These are phyloP conservation scores for Solenodon paradoxus DNA, from an alignment of 2,113 vertebrate genomes.

Conservation along the genomic window DNA sequence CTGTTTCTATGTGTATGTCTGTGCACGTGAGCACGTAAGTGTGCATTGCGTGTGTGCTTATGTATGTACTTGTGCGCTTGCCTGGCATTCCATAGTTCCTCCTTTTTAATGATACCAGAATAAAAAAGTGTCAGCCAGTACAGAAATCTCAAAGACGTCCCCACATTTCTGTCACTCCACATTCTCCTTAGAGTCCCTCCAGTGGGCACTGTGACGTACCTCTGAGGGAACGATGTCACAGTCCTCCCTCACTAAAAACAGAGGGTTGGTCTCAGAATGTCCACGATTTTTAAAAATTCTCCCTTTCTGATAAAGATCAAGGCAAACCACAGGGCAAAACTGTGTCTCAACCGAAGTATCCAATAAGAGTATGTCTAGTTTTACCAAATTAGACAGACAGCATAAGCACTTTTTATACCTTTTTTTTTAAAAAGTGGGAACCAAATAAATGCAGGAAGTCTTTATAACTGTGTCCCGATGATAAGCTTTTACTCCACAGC, in stretches of 20 bases:
- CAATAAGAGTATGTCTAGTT: background rate
- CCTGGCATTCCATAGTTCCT: background rate
- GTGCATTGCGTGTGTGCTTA: too few relatives aligned
- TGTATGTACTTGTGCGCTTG: background rate
- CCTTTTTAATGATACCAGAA: background rate
- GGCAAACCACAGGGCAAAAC: background rate
- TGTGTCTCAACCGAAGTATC: background rate
- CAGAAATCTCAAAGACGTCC: background rate
- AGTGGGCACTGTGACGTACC: background rate
- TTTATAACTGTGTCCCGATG: slow-evolving; percentile 67
- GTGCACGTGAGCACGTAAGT: too few relatives aligned
- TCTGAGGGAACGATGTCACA: background rate
- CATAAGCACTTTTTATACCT: slow-evolving; percentile 62
- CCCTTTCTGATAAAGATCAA: slow-evolving; percentile 30
- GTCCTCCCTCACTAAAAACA: background rate
- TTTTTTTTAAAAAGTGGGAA: slow-evolving; percentile 64
- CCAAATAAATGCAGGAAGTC: slow-evolving; percentile 76
- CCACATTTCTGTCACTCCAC: background rate
- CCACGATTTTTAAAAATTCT: background rate
- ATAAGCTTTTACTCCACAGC: slow-evolving; percentile 67
- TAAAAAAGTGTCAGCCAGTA: background rate
- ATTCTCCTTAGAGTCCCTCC: background rate
- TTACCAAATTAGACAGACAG: slow-evolving; percentile 41
- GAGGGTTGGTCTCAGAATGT: background rate
- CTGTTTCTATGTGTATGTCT: too few relatives aligned